A percentile compares a stretch with the other conserved stretches of the same genome.
Conservation (phyloP, 1,140 invertebrate species). For the Galleria mellonella region DNA sequence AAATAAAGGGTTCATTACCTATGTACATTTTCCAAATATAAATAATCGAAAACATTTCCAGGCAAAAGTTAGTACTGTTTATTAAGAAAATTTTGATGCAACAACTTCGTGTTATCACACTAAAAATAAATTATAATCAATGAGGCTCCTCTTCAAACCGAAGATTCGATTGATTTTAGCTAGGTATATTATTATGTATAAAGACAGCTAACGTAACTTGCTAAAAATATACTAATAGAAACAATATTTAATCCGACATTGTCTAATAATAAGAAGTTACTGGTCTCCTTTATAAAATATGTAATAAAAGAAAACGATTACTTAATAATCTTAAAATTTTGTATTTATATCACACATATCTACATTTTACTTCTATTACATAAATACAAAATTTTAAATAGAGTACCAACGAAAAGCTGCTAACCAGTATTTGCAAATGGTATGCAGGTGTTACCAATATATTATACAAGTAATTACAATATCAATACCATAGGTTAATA, state of each 20-base stretch:
- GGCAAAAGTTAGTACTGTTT: slow-evolving; percentile 68
- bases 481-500: slow-evolving; percentile 75
- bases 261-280: slow-evolving; percentile 53
- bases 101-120: slow-evolving; percentile 66
- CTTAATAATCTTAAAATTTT: slow-evolving; percentile 72
- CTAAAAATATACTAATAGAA: slow-evolving; percentile 70
- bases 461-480: slow-evolving; percentile 76
- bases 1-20: too few species aligned
- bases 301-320: slow-evolving; percentile 66
- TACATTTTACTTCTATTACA: slow-evolving; percentile 73
- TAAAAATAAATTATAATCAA: slow-evolving; percentile 67
- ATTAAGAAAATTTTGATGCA: slow-evolving; percentile 69
- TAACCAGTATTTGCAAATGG: slow-evolving; percentile 69
- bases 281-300: slow-evolving; percentile 57
- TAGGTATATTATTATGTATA: slow-evolving; percentile 51
- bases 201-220: slow-evolving; percentile 66
- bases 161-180: slow-evolving; percentile 49
- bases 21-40: background rate
- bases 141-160: slow-evolving; percentile 51
- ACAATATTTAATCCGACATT: slow-evolving; percentile 60
- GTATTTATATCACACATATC: slow-evolving; percentile 75
- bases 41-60: slow-evolving; percentile 56
- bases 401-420: slow-evolving; percentile 69
- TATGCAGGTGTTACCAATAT: slow-evolving; percentile 69
- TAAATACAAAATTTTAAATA: slow-evolving; percentile 76